A percentile compares a stretch with the other conserved stretches of the same genome.
These are phyloP conservation scores for Lochmaea crataegi DNA, from an alignment of 2,888 invertebrate species.

Conservation along the genomic window DNA sequence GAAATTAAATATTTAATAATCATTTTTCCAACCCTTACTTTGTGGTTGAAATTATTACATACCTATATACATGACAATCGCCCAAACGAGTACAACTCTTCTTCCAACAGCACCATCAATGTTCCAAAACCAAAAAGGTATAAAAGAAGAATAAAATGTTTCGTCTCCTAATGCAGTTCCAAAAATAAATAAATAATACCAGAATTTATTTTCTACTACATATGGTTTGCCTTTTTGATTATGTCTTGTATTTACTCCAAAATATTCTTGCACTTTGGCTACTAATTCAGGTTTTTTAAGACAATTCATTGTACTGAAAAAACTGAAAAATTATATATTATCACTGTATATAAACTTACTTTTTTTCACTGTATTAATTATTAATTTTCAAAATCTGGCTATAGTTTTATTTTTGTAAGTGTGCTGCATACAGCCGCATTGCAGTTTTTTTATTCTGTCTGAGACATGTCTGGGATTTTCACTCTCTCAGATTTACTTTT, in stretches of 20 bases:
- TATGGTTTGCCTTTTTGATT: constrained; percentile 56
- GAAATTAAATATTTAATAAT: no score
- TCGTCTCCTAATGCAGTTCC: constrained; percentile 92
- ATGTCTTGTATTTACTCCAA: constrained; percentile 74
- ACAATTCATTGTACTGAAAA: constrained; percentile 68
- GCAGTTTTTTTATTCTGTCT: no score
- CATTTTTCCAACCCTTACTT: background rate
- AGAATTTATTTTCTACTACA: constrained; percentile 77
- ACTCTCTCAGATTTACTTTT: no score
- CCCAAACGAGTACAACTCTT: constrained; percentile 85
- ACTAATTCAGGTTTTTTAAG: constrained; percentile 82
- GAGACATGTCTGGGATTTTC: no score
- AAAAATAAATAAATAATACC: constrained; percentile 87
- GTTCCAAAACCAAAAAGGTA: constrained; percentile 96
- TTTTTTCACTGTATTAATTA: background rate
- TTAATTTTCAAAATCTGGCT: background rate
- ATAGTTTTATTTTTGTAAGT: background rate
- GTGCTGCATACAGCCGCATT: constrained; percentile 4
- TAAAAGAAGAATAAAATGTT: constrained; percentile 89
- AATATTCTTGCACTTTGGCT: constrained; percentile 81
- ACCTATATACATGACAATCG: constrained; percentile 87
- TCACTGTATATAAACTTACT: background rate
- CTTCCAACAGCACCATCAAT: constrained; percentile 88
- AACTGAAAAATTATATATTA: background rate
- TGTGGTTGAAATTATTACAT: constrained; percentile 50